A percentile compares a stretch with the other conserved stretches of the same genome.
phyloP scores from a whole-genome alignment of 53 echinoderm and acorn worm genomes.

The Crossaster papposus region DNA sequence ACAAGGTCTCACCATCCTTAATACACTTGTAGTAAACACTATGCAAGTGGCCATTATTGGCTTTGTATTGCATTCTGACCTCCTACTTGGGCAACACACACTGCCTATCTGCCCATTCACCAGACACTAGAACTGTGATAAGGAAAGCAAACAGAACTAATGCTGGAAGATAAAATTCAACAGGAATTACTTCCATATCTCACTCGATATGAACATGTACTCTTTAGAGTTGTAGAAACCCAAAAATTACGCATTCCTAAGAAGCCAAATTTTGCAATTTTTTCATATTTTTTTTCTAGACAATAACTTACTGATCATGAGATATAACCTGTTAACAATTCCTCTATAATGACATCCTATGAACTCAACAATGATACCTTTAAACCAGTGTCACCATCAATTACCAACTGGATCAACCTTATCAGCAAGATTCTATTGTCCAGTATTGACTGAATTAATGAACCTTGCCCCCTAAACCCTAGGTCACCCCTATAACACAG shows the following conservation, averaged over 20 bases:
- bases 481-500: slow-evolving; percentile 8
- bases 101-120: not conserved
- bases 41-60: not conserved
- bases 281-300: too few relatives aligned
- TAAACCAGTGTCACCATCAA: not conserved
- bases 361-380: too few relatives aligned
- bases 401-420: not conserved
- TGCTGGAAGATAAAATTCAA: not conserved
- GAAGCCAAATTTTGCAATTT: too few relatives aligned
- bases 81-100: not conserved
- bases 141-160: not conserved
- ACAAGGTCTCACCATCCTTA: too few relatives aligned
- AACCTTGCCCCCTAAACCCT: slow-evolving; percentile 2
- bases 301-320: too few relatives aligned
- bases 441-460: slow-evolving; percentile 29
- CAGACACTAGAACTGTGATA: not conserved
- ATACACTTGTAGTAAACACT: not conserved
- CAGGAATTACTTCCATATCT: not conserved
- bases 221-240: too few relatives aligned
- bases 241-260: too few relatives aligned
- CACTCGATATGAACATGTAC: too few relatives aligned
- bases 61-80: not conserved
- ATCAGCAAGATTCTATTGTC: slow-evolving; percentile 13
- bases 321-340: too few relatives aligned
- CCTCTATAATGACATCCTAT: too few relatives aligned